These are phyloP conservation scores for Pygocentrus nattereri DNA, from an alignment of 2,797 vertebrate genomes.

Conservation along the genomic window DNA sequence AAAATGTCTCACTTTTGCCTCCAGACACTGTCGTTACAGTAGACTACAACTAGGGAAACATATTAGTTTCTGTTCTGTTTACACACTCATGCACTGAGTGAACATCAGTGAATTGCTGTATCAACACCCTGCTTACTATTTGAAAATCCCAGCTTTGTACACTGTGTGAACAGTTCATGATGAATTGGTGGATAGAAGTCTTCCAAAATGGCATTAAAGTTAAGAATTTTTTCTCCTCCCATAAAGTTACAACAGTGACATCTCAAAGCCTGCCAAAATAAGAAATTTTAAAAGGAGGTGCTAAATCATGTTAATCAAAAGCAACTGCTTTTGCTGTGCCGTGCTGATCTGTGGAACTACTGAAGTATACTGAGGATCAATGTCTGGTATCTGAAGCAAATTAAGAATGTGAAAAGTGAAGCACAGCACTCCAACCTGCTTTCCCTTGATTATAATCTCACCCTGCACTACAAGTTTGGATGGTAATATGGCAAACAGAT, in stretches of 20 bases:
- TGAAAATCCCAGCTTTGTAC: no score
- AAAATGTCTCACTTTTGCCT: no score
- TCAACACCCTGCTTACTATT: no score
- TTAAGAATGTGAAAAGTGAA: slow-evolving; percentile 27
- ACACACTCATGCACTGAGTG: no score
- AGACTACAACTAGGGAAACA: no score
- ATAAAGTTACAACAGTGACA: background rate
- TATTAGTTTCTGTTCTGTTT: no score
- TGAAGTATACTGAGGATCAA: slow-evolving; percentile 10
- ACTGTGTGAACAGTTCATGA: no score
- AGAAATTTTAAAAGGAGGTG: background rate
- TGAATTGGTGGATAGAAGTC: no score
- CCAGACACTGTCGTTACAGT: no score
- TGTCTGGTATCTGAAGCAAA: slow-evolving; percentile 18
- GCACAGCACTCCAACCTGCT: background rate
- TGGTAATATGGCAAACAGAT: slow-evolving; percentile 38
- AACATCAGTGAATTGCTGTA: no score
- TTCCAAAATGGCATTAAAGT: background rate
- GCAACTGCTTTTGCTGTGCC: no score
- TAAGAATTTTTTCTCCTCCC: background rate
- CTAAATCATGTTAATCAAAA: background rate
- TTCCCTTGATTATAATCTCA: slow-evolving; percentile 8
- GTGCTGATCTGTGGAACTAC: slow-evolving; percentile 15
- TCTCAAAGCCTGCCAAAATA: background rate
- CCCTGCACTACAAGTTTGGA: slow-evolving; percentile 3